Conservation (phyloP, 2,113 vertebrate species). For the Fregata magnificens region DNA sequence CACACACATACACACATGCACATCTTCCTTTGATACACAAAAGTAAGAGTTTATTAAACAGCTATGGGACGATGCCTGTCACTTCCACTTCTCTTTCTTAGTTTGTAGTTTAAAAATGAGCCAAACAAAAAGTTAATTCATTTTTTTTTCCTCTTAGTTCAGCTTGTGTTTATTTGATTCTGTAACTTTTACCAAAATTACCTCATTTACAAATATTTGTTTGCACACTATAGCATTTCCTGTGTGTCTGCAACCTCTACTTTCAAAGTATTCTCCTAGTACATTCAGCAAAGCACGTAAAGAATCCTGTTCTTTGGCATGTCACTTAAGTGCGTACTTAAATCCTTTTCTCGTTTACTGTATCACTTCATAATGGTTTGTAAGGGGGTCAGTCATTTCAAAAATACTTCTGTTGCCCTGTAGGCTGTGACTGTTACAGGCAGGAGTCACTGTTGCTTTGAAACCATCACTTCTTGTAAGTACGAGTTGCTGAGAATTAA, state of each 20-base stretch:
- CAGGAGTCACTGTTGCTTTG: background rate
- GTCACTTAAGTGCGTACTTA: background rate
- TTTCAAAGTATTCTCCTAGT: background rate
- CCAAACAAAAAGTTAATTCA: background rate
- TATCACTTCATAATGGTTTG: background rate
- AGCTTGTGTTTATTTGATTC: background rate
- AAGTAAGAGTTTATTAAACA: background rate
- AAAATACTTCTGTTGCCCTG: too few relatives aligned
- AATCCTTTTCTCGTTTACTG: background rate
- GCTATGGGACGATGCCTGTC: background rate
- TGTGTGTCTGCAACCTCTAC: background rate
- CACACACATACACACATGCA: too few relatives aligned
- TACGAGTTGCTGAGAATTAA: background rate
- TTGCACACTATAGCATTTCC: background rate
- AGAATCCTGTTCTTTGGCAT: too few relatives aligned
- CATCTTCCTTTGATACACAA: background rate
- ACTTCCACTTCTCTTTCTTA: background rate
- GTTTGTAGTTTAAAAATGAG: background rate
- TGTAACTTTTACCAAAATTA: background rate
- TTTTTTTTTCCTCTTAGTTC: background rate
- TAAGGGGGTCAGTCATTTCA: background rate
- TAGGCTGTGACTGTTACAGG: background rate
- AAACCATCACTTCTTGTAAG: background rate
- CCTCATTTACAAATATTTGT: background rate
- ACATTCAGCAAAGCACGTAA: background rate